These are phyloP conservation scores for Cosmorhoe ocellata DNA, from an alignment of 2,888 invertebrate genomes.

Conservation along the genomic window DNA sequence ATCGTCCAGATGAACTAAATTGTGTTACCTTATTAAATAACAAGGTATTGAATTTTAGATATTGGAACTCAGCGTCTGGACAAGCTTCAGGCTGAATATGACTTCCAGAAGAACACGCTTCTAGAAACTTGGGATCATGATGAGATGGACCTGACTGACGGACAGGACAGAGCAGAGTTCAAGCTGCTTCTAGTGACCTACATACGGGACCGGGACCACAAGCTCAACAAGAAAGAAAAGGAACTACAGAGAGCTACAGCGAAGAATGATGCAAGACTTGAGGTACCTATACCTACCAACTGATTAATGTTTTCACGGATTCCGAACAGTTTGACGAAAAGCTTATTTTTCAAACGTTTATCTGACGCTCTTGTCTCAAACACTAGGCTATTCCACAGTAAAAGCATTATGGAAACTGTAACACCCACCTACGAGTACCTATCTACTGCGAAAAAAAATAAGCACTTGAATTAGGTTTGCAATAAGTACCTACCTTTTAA, in stretches of 20 bases:
- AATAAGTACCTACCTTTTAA: too few species aligned
- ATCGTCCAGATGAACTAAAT: too few species aligned
- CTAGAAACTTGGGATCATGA: slow-evolving; percentile 80
- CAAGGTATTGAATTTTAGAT: slow-evolving; percentile 64
- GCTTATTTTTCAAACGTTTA: too few species aligned
- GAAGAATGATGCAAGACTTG: slow-evolving; percentile 69
- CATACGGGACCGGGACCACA: slow-evolving; percentile 77
- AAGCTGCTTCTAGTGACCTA: slow-evolving; percentile 83
- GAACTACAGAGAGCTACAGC: slow-evolving; percentile 58
- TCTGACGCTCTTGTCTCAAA: too few species aligned
- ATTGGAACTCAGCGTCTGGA: slow-evolving; percentile 81
- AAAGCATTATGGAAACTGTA: too few species aligned
- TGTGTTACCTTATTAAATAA: too few species aligned
- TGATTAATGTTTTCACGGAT: too few species aligned
- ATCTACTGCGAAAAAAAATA: too few species aligned
- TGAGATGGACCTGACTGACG: slow-evolving; percentile 74
- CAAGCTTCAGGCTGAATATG: slow-evolving; percentile 80
- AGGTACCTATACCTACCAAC: slow-evolving; percentile 53
- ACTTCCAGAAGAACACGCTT: slow-evolving; percentile 78
- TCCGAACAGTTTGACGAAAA: too few species aligned
- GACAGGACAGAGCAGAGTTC: slow-evolving; percentile 79
- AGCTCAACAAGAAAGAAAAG: slow-evolving; percentile 50
- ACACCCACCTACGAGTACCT: too few species aligned
- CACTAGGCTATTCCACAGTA: too few species aligned
- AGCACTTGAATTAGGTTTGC: too few species aligned